Evolutionary conservation across 2,113 vertebrate species (phyloP), one percentile per base, ranked within the genome.

Genomic region (Thunnus maccoyii): DNA sequence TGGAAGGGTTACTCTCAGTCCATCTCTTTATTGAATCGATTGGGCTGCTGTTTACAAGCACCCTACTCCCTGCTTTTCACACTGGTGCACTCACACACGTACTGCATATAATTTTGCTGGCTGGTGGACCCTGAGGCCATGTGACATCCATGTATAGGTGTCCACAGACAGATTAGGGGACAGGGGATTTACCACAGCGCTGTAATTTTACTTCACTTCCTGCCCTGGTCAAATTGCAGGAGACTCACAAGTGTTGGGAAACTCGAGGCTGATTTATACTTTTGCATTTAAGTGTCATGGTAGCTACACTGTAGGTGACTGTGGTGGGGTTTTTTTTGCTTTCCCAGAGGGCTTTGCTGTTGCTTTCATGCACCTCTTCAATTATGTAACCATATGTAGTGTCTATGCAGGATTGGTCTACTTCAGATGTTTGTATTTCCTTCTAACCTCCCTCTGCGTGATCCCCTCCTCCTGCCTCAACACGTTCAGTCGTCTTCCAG

Each of bases 21-120:
- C 62, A 73, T 86, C 63, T 73, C 36, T 72, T 86, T 61, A 86
- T 30, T 70, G 44, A 22, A 77, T 77, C 9, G 30, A 86, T 77
- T 50, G 50, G 15, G 30, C 12, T 50, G 32, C 57, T 69, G 61
- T 81, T 84, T 72, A 81, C 58, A 66, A 70, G 58, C 57, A 22
- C 5, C 22, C 16, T 65, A 7, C 27, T 67, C 50, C 55, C 27
- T 44, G 15, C 22, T 61, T 54, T 46, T 52, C 32, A 63, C 47
- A 32, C 20, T 15, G 4, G 27, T 8, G 7, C 66, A 25, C 71
- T 16, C 25, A 41, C 11, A 16, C 36, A 25, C 5, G 18, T 10
- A 65, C 66, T 32, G 18, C 18, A 44, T 36, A 76, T 22, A 22
- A 22, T 32, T 17, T 46, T 56, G 22, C 20, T 50, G 50, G 57